Conservation (phyloP, 2,113 vertebrate species). For the Podiceps cristatus region DNA sequence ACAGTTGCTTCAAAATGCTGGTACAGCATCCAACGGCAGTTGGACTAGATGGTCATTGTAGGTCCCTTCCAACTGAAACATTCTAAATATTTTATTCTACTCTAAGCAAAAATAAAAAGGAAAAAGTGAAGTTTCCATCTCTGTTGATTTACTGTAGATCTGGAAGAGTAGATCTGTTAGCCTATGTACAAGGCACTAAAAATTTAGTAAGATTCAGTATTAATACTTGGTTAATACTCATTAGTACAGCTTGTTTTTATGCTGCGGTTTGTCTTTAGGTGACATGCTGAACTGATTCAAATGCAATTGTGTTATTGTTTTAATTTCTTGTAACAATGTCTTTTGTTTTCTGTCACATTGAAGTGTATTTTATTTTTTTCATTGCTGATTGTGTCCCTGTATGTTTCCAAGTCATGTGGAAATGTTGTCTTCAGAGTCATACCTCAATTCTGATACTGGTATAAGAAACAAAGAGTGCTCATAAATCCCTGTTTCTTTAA, state of each 20-base stretch:
- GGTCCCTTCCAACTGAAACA: no score
- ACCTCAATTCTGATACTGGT: neutral
- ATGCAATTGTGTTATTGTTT: neutral
- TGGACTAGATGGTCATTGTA: no score
- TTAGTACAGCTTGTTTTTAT: neutral
- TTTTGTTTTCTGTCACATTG: neutral
- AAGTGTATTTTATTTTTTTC: neutral
- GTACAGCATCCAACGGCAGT: neutral
- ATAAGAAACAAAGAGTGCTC: neutral
- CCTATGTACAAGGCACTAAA: neutral
- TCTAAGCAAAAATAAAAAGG: no score
- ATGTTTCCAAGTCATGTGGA: neutral
- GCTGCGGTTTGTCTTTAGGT: neutral
- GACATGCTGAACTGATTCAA: neutral
- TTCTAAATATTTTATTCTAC: no score
- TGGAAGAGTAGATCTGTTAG: no score
- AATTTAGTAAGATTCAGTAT: neutral
- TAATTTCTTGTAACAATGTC: neutral
- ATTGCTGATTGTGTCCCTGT: neutral
- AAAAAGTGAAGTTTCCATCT: no score
- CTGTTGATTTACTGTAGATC: no score
- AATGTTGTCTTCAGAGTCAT: neutral
- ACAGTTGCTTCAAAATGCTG: neutral
- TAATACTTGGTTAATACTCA: neutral
- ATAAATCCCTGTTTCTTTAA: neutral